Evolutionary conservation across 2,888 invertebrate genomes (phyloP), one percentile per base, ranked within the genome.

Genomic region (Ariolimax columbianus): DNA sequence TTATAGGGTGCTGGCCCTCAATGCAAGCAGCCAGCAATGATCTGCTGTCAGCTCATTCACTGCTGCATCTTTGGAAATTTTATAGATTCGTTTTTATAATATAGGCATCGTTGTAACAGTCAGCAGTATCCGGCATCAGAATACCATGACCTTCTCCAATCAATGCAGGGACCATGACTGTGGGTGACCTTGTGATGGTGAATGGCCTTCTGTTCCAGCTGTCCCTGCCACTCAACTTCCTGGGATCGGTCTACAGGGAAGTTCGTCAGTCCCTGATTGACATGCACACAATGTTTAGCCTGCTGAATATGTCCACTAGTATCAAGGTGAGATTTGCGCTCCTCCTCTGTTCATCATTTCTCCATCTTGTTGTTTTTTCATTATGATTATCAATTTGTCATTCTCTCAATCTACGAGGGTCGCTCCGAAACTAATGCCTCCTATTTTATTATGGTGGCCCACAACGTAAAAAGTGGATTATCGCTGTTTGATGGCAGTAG

Each of bases 101-200:
- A n/a, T n/a, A n/a, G n/a, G n/a, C n/a, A n/a, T n/a, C n/a, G n/a
- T n/a, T n/a, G n/a, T n/a, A n/a, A n/a, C n/a, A n/a, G n/a, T n/a
- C n/a, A n/a, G n/a, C n/a, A n/a, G n/a, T n/a, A n/a, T n/a, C n/a
- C n/a, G n/a, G n/a, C n/a, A n/a, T n/a, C n/a, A n/a, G n/a, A n/a
- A n/a, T n/a, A n/a, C n/a, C n/a, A n/a, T n/a, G n/a, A n/a, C n/a
- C n/a, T n/a, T n/a, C 30, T 33, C 9, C 33, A 33, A 9, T 63
- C 63, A n/a, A 7, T 93, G 63, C 94, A 97, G 98, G 98, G 77
- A 96, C 96, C 89, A 97, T 99, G 97, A 98, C 98, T 0, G 97
- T 99, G 33, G 99, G 98, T 40, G 99, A 99, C 95, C 95, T 99
- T 91, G 99, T 99, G 84, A 97, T 99, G 97, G 99, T 99, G 83